These are phyloP conservation scores for Hypsopygia costalis DNA, from an alignment of 2,888 invertebrate genomes.

Conservation along the genomic window DNA sequence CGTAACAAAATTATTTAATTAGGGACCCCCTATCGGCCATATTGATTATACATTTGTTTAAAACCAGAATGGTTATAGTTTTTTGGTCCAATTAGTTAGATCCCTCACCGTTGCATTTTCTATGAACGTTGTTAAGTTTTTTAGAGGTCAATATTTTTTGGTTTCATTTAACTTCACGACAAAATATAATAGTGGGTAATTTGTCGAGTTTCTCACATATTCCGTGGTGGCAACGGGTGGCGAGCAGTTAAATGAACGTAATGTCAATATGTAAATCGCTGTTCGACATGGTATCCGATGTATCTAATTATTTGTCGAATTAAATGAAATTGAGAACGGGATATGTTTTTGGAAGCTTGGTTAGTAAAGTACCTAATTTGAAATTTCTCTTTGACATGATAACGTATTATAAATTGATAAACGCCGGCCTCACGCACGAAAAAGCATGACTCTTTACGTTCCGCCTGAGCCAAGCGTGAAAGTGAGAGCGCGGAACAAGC, in stretches of 20 bases:
- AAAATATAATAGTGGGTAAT: constrained; percentile 37
- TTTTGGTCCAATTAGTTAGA: constrained; percentile 6
- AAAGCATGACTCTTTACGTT: too few species aligned
- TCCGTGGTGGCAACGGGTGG: constrained; percentile 42
- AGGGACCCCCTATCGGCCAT: constrained; percentile 44
- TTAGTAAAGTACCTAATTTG: too few species aligned
- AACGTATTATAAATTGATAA: too few species aligned
- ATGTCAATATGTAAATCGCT: constrained; percentile 8
- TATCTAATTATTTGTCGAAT: constrained; percentile 17
- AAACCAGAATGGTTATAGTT: constrained; percentile 9
- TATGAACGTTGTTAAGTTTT: background rate
- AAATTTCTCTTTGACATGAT: too few species aligned
- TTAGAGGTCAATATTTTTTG: constrained; percentile 20
- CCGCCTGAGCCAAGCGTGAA: too few species aligned
- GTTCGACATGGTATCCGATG: constrained; percentile 3
- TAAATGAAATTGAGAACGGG: constrained; percentile 1
- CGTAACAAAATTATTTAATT: constrained; percentile 56
- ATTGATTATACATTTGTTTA: constrained; percentile 46
- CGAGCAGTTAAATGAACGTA: constrained; percentile 10
- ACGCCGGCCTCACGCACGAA: too few species aligned
- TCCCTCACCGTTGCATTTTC: background rate
- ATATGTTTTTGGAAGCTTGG: too few species aligned
- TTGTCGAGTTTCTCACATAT: constrained; percentile 52
- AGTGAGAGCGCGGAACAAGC: too few species aligned
- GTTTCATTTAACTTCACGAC: constrained; percentile 28